A percentile compares a stretch with the other conserved stretches of the same genome.
Evolutionary conservation across 2,797 vertebrate genomes (phyloP).

Genomic region (Coracias cyanogaster): DNA sequence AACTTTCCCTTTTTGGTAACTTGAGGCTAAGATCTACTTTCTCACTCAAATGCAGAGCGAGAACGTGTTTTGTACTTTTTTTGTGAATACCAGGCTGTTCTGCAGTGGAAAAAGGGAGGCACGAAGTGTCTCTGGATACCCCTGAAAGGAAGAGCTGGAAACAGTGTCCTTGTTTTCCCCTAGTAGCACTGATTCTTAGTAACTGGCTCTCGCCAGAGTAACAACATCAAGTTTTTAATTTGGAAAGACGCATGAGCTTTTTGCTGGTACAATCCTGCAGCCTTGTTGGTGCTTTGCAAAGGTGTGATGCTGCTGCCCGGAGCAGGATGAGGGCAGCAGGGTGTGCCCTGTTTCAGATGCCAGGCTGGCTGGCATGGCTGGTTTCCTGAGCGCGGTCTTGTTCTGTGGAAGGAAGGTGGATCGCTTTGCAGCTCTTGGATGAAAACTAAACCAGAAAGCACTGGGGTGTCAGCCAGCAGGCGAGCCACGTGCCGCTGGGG

Average conservation of each 20-base stretch:
- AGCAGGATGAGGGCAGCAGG: background rate
- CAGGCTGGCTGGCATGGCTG: background rate
- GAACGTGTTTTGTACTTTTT: background rate
- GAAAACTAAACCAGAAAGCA: background rate
- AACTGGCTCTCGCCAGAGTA: background rate
- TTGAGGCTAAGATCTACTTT: background rate
- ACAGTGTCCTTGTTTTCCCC: background rate
- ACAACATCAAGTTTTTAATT: background rate
- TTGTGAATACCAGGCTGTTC: background rate
- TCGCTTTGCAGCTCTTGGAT: background rate
- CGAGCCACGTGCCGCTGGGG: rapidly evolving
- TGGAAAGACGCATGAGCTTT: background rate
- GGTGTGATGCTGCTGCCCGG: background rate
- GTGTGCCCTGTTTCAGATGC: background rate
- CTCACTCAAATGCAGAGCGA: background rate
- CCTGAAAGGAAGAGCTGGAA: conserved; percentile 10
- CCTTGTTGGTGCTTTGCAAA: background rate
- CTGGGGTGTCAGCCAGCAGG: background rate
- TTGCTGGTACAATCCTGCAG: background rate
- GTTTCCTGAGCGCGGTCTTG: rapidly evolving
- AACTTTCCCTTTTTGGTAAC: background rate
- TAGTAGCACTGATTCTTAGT: background rate
- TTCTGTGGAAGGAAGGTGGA: background rate
- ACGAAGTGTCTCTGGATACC: background rate
- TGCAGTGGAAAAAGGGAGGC: conserved; percentile 9